These are phyloP conservation scores for Channa striata DNA, from an alignment of 2,797 vertebrate species.

Conservation along the genomic window DNA sequence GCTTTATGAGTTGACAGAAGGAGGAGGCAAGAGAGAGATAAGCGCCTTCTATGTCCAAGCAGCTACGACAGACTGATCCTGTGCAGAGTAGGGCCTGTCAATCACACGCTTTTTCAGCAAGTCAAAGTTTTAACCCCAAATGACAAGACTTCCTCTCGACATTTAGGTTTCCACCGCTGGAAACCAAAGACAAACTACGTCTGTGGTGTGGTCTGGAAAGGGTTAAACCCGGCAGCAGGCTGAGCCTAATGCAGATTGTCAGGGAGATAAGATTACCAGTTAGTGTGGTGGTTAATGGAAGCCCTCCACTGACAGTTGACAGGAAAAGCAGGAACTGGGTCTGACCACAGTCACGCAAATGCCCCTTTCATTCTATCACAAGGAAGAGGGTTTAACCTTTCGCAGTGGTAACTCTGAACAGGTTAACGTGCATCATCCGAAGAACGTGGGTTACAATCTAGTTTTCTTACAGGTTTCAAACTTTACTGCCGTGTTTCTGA, in stretches of 20 bases:
- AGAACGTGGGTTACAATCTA: background rate
- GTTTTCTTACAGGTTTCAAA: background rate
- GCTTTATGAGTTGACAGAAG: slow-evolving; percentile 43
- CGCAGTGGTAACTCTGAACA: background rate
- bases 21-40: slow-evolving; percentile 35
- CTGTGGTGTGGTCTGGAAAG: slow-evolving; percentile 16
- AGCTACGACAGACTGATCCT: slow-evolving; percentile 42
- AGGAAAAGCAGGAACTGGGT: slow-evolving; percentile 53
- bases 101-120: slow-evolving; percentile 40
- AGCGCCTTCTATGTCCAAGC: slow-evolving; percentile 24
- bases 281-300: slow-evolving; percentile 67
- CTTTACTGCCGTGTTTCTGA: slow-evolving; percentile 4
- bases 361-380: background rate
- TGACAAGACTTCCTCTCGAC: slow-evolving; percentile 30
- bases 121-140: slow-evolving; percentile 39
- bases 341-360: slow-evolving; percentile 42
- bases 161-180: slow-evolving; percentile 1
- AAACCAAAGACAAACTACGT: slow-evolving; percentile 11
- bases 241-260: slow-evolving; percentile 74
- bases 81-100: slow-evolving; percentile 45
- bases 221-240: slow-evolving; percentile 58
- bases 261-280: slow-evolving; percentile 80
- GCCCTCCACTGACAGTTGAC: slow-evolving; percentile 71
- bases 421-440: background rate
- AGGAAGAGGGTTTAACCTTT: background rate